phyloP scores from a whole-genome alignment of 2,797 vertebrate species.

The Ceyx erithaca region DNA sequence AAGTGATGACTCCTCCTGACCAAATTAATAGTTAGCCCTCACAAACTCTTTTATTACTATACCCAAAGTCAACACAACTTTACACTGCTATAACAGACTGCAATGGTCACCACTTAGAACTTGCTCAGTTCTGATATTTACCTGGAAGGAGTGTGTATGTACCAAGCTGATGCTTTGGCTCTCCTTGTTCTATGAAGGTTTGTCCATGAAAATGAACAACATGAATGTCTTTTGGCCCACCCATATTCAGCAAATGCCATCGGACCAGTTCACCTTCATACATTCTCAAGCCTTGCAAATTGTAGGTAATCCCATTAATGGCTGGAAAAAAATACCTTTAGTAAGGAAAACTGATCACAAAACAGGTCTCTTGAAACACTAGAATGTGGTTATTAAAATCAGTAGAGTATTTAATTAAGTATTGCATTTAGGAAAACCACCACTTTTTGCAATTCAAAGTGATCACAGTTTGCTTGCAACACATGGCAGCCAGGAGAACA shows the following conservation, averaged over 20 bases:
- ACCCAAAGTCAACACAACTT: not conserved
- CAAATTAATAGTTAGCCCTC: not conserved
- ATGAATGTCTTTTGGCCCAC: conserved; percentile 87
- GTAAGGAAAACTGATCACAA: not conserved
- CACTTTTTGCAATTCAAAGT: not conserved
- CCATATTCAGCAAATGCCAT: conserved; percentile 94
- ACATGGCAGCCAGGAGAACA: not conserved
- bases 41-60: not conserved
- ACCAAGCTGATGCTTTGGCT: conserved; percentile 83
- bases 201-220: conserved; percentile 95
- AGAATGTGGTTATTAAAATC: not conserved
- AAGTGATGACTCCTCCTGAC: not conserved
- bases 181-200: conserved; percentile 87
- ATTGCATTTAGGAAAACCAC: not conserved
- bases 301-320: conserved; percentile 91
- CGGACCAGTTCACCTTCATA: conserved; percentile 86
- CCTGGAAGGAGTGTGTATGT: conserved; percentile 91
- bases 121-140: conserved; percentile 46
- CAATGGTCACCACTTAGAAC: not conserved
- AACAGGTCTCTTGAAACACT: not conserved
- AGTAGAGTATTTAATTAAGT: not conserved
- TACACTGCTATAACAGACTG: not conserved
- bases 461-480: not conserved
- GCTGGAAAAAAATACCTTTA: conserved; percentile 75
- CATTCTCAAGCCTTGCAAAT: conserved; percentile 91